Base-by-base conservation (phyloP, 2,113 vertebrate species). In the Urocolius indicus region DNA sequence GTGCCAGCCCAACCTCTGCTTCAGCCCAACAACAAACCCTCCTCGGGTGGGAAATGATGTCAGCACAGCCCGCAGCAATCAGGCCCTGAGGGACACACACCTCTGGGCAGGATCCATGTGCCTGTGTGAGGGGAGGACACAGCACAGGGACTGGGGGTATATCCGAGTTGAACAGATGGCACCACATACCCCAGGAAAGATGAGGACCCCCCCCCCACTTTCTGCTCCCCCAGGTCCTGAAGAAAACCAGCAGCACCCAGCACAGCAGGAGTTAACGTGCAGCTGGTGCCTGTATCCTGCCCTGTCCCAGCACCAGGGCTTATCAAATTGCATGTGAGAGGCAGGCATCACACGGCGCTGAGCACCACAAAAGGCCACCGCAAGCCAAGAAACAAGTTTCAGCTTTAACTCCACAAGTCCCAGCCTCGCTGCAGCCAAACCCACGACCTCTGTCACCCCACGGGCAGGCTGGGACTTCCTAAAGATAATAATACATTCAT, bases 341-440 rank as follows among this genome's bases (percentile, higher is more conserved):
- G 69, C 84, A 95, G 86, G 93, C 93, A 87, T 84, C 84, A 65
- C 81, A 61, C 16, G 3, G 87, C 30, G 26, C 86, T 90, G 89
- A 96, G 94, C 94, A 95, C 90, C 95, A 95, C 90, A 94, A 96
- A 95, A 91, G 67, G 93, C 55, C 1, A 8, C 6, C 54, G 82
- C 75, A 91, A 95, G 89, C 94, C 91, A 95, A 95, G 90, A 94
- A 90, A 94, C 87, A 85, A 95, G 84, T 94, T 48, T 48, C 59
- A 87, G 92, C 78, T 79, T 96, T 95, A 95, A 96, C 95, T 91
- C 93, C 83, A 90, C 85, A 88, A 63, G 75, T 95, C 94, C 95
- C 95, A 95, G 84, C 55, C 63, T 54, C 0, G 16, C 73, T 81
- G 29, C 82, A 62, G 68, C 85, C 66, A 72, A 94, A 95, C 90